A percentile compares a stretch with the other conserved stretches of the same genome.
These are phyloP conservation scores for Pandion haliaetus DNA, from an alignment of 2,113 vertebrate genomes.

Conservation along the genomic window DNA sequence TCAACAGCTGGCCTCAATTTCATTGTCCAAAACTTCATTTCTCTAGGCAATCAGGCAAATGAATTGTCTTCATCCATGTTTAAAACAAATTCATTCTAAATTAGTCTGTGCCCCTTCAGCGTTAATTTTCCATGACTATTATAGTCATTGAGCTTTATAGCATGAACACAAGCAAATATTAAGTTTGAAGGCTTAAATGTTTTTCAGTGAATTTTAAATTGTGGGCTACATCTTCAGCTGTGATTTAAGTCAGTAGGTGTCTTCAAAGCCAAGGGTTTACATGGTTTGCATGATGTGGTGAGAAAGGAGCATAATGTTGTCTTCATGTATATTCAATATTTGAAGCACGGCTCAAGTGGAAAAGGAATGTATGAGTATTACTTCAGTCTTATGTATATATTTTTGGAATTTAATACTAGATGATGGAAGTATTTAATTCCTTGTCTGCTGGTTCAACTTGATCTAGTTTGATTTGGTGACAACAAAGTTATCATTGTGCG, in stretches of 20 bases:
- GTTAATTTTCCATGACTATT: slow-evolving; percentile 59
- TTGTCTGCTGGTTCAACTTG: not conserved
- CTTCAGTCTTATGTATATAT: not conserved
- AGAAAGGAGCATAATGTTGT: not conserved
- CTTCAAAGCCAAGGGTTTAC: not conserved
- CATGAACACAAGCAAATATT: slow-evolving; percentile 58
- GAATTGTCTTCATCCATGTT: slow-evolving; percentile 55
- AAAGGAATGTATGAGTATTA: not conserved
- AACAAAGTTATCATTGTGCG: not conserved
- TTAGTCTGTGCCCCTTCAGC: slow-evolving; percentile 39
- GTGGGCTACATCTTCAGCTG: not conserved
- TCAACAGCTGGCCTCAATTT: slow-evolving; percentile 57
- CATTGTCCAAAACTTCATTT: slow-evolving; percentile 47
- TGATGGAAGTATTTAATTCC: not conserved
- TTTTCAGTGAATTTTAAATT: slow-evolving; percentile 22
- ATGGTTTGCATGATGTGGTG: not conserved
- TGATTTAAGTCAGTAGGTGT: not conserved
- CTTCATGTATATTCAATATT: not conserved
- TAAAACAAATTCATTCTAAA: slow-evolving; percentile 57
- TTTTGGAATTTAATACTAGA: not conserved
- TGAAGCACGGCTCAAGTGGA: not conserved
- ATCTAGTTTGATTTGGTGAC: not conserved
- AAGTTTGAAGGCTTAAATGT: slow-evolving; percentile 35
- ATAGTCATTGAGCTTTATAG: slow-evolving; percentile 57
- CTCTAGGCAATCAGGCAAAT: slow-evolving; percentile 52